Evolutionary conservation across 2,797 vertebrate genomes (phyloP).

Genomic region (Poeciliopsis infans): DNA sequence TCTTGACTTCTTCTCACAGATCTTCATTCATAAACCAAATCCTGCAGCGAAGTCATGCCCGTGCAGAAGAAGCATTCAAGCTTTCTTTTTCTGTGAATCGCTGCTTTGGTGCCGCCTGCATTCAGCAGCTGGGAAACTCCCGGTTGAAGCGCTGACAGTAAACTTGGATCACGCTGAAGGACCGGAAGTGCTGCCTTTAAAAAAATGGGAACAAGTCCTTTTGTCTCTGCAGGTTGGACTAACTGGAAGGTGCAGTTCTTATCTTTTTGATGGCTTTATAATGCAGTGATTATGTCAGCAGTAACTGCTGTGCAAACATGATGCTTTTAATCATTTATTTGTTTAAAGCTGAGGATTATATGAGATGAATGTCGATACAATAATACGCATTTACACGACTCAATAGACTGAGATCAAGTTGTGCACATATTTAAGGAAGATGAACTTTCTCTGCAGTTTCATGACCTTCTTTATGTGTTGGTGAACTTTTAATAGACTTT

Average conservation of each 20-base stretch:
- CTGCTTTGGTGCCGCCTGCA: background rate
- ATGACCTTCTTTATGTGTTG: background rate
- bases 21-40: background rate
- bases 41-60: background rate
- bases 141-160: constrained; percentile 30
- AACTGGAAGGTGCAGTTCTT: constrained; percentile 2
- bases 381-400: background rate
- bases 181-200: background rate
- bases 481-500: background rate
- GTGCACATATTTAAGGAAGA: background rate
- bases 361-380: background rate
- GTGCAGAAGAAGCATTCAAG: background rate
- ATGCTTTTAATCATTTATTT: background rate
- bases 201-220: background rate
- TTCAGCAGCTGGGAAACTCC: constrained; percentile 31
- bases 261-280: background rate
- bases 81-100: constrained; percentile 44
- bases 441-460: background rate
- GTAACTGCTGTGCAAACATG: background rate
- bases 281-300: background rate
- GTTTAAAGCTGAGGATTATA: background rate
- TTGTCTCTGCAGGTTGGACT: background rate
- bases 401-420: background rate
- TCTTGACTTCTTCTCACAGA: no score
- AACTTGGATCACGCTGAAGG: background rate